Evolutionary conservation across 2,113 vertebrate species (phyloP).

Genomic region (Crotalus helleri): DNA sequence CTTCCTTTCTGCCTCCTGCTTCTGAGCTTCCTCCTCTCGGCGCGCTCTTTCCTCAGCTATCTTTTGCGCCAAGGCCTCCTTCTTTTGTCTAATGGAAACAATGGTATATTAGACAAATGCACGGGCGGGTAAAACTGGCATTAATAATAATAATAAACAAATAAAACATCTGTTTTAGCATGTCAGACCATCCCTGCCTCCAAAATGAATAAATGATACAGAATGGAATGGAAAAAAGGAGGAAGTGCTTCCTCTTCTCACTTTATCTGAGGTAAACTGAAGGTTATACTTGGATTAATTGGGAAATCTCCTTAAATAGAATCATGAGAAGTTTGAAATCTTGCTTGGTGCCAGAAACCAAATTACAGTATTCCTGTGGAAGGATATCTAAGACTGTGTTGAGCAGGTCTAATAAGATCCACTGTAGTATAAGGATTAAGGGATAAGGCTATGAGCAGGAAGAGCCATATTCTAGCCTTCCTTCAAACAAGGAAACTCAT

Average conservation of each 20-base stretch:
- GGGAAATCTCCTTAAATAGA: not conserved
- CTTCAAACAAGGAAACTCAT: not conserved
- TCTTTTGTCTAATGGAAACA: constrained; percentile 73
- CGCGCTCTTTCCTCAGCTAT: constrained; percentile 81
- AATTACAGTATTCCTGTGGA: not conserved
- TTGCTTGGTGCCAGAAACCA: not conserved
- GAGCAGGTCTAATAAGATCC: not conserved
- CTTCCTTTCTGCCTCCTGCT: constrained; percentile 74
- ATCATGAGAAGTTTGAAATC: not conserved
- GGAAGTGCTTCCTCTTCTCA: not conserved
- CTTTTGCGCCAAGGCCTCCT: constrained; percentile 84
- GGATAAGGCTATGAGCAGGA: not conserved
- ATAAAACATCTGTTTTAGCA: not conserved
- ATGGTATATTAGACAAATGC: not conserved
- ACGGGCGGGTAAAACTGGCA: no score
- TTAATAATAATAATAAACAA: not conserved
- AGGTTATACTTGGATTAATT: not conserved
- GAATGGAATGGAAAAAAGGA: not conserved
- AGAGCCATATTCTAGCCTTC: not conserved
- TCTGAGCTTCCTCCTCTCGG: constrained; percentile 81
- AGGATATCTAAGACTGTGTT: not conserved
- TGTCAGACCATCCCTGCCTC: not conserved
- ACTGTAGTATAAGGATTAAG: not conserved
- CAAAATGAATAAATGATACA: not conserved
- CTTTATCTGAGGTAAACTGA: not conserved